Conservation (phyloP, 2,797 vertebrate species). For the Spea hammondii region DNA sequence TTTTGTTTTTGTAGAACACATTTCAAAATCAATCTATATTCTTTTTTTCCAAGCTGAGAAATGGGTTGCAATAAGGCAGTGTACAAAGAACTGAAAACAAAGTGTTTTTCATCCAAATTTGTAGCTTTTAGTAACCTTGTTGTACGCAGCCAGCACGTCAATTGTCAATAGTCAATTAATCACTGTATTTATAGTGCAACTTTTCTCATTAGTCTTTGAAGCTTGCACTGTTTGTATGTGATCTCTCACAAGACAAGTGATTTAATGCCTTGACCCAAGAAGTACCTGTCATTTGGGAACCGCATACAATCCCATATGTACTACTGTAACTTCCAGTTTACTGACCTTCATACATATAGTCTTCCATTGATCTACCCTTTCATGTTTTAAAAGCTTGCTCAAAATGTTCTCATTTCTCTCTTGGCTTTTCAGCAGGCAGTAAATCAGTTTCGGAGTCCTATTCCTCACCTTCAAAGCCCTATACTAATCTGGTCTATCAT, state of each 20-base stretch:
- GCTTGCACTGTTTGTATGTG: not conserved
- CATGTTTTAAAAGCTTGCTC: not conserved
- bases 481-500: not conserved
- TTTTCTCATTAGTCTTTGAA: not conserved
- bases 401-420: not conserved
- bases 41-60: too few species aligned
- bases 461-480: not conserved
- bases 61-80: too few species aligned
- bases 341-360: not conserved
- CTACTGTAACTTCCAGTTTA: not conserved
- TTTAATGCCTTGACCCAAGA: not conserved
- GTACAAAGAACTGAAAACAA: not conserved
- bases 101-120: not conserved
- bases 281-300: not conserved
- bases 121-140: not conserved
- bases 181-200: not conserved
- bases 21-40: too few species aligned
- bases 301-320: not conserved
- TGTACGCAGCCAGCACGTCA: not conserved
- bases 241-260: not conserved
- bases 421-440: slow-evolving; percentile 4
- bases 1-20: too few species aligned
- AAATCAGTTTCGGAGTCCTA: not conserved
- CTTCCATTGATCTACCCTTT: not conserved
- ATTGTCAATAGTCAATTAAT: slow-evolving; percentile 1